Evolutionary conservation across 1,140 invertebrate species (phyloP).

Genomic region (Melitaea cinxia): DNA sequence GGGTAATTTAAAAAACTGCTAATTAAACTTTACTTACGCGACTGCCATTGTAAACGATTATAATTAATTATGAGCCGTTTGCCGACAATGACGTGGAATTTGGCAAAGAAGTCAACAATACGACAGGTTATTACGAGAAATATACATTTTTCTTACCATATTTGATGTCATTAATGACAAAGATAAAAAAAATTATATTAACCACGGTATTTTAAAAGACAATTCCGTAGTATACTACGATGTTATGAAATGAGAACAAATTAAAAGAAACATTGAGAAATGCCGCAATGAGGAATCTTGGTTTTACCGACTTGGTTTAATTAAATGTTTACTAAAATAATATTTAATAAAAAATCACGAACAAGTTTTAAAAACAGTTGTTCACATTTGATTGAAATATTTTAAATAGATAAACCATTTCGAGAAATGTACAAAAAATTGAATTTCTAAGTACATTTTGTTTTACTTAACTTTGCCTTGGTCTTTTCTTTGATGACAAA

Average conservation of each 20-base stretch:
- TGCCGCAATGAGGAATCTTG: not conserved
- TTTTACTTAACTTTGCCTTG: no score
- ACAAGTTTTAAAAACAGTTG: no score
- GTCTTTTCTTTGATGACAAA: no score
- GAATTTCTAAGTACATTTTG: no score
- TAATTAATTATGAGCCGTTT: constrained; percentile 24
- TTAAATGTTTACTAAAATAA: not conserved
- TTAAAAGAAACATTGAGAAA: constrained; percentile 1
- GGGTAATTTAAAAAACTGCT: constrained; percentile 9
- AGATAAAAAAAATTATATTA: constrained; percentile 4
- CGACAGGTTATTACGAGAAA: constrained; percentile 18
- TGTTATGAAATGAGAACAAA: not conserved
- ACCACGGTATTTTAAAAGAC: constrained; percentile 21
- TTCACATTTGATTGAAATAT: no score
- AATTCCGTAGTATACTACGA: constrained; percentile 14
- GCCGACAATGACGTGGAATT: constrained; percentile 20
- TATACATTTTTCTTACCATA: constrained; percentile 26
- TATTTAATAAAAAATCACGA: no score
- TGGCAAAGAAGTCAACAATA: constrained; percentile 12
- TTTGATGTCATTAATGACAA: constrained; percentile 1
- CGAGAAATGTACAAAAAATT: no score
- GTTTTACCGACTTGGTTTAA: not conserved
- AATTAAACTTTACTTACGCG: not conserved
- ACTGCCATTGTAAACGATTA: constrained; percentile 3
- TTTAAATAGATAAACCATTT: no score